Evolutionary conservation across 1,140 invertebrate species (phyloP).

Genomic region (Penaeus indicus): DNA sequence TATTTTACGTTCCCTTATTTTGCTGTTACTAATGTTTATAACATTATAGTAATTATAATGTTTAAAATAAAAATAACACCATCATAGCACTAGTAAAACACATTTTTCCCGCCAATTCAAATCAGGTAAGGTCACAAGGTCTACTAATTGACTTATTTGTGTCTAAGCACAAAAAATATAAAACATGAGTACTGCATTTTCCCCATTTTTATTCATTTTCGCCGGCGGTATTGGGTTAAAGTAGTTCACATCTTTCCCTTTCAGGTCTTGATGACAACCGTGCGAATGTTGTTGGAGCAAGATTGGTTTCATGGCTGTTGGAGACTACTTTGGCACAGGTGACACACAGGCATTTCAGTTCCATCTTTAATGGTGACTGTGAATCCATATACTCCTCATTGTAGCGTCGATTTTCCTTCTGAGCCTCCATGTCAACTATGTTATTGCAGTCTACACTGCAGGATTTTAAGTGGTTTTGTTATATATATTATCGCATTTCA

Average conservation of each 20-base stretch:
- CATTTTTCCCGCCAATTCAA: too few species aligned
- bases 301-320: background rate
- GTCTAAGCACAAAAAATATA: too few species aligned
- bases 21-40: too few species aligned
- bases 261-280: background rate
- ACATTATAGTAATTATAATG: too few species aligned
- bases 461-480: background rate
- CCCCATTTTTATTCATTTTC: too few species aligned
- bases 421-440: background rate
- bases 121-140: too few species aligned
- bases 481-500: background rate
- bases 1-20: too few species aligned
- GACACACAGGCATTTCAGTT: background rate
- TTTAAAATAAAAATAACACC: too few species aligned
- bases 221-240: too few species aligned
- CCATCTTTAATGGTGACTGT: slow-evolving; percentile 1
- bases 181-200: too few species aligned
- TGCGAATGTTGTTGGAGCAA: background rate
- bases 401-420: background rate
- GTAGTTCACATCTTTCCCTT: background rate
- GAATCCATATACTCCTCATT: slow-evolving; percentile 3
- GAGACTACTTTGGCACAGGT: background rate
- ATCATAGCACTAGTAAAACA: too few species aligned
- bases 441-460: background rate
- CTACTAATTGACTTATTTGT: too few species aligned